Conservation (phyloP, 2,888 invertebrate genomes). For the Ormyrus thymus region DNA sequence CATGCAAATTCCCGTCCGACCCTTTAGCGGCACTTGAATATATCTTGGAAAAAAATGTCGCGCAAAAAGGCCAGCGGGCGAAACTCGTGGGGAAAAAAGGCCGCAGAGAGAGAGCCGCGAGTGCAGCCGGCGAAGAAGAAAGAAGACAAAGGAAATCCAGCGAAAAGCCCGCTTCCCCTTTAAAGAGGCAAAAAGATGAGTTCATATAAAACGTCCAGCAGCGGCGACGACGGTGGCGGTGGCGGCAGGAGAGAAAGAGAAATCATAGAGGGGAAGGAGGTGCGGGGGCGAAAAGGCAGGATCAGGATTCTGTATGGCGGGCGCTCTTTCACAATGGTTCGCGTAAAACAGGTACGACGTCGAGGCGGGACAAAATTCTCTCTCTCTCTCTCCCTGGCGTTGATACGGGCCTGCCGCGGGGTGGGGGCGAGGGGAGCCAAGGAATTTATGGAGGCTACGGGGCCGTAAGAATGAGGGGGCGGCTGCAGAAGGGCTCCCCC, state of each 20-base stretch:
- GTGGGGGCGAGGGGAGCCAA: slow-evolving; percentile 53
- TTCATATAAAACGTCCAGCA: slow-evolving; percentile 41
- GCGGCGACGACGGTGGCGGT: slow-evolving; percentile 40
- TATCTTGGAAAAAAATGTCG: slow-evolving; percentile 11
- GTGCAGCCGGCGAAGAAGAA: too few relatives aligned
- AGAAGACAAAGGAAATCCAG: slow-evolving; percentile 17
- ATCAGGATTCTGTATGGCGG: slow-evolving; percentile 50
- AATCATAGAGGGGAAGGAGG: slow-evolving; percentile 34
- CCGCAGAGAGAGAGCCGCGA: neutral
- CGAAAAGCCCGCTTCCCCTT: slow-evolving; percentile 2
- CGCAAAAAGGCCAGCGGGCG: neutral
- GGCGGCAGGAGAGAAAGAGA: slow-evolving; percentile 26
- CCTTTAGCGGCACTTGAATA: neutral
- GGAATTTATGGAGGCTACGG: slow-evolving; percentile 66
- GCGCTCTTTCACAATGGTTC: slow-evolving; percentile 59
- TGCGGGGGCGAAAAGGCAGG: slow-evolving; percentile 22
- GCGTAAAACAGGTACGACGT: slow-evolving; percentile 63
- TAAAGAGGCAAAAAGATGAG: slow-evolving; percentile 27
- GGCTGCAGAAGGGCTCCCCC: neutral
- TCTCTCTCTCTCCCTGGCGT: slow-evolving; percentile 50
- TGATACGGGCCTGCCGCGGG: slow-evolving; percentile 60
- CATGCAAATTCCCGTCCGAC: neutral
- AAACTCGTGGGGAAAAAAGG: neutral
- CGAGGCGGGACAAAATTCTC: slow-evolving; percentile 56
- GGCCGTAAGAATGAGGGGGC: slow-evolving; percentile 63